These are phyloP conservation scores for Enteromius treurensis DNA, from an alignment of 2,797 vertebrate species.

Conservation along the genomic window DNA sequence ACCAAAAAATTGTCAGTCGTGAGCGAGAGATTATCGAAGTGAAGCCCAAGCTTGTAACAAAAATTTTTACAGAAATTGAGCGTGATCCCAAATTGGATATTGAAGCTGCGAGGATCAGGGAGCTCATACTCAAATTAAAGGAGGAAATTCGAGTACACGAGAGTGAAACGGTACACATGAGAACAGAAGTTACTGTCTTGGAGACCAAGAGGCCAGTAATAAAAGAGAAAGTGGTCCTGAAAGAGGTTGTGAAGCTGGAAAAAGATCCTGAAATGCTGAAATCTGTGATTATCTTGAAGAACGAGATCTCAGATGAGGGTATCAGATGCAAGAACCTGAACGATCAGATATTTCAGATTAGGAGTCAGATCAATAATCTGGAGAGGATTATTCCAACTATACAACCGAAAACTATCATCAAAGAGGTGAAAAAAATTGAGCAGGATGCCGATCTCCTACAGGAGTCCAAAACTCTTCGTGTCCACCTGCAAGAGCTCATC, in stretches of 20 bases:
- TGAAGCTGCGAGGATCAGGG: slow-evolving; percentile 80
- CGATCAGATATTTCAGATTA: slow-evolving; percentile 75
- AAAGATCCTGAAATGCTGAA: slow-evolving; percentile 91
- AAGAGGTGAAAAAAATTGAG: slow-evolving; percentile 88
- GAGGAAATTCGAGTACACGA: slow-evolving; percentile 72
- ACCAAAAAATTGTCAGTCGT: slow-evolving; percentile 76
- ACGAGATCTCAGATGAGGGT: slow-evolving; percentile 78
- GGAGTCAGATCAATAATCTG: slow-evolving; percentile 81
- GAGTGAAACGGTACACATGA: slow-evolving; percentile 75
- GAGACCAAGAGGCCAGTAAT: slow-evolving; percentile 83
- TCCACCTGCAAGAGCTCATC: slow-evolving; percentile 83
- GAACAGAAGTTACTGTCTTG: slow-evolving; percentile 81
- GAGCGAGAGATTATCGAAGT: slow-evolving; percentile 74
- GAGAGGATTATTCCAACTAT: slow-evolving; percentile 86
- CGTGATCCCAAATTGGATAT: slow-evolving; percentile 86
- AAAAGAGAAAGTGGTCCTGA: slow-evolving; percentile 86
- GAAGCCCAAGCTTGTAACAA: slow-evolving; percentile 87
- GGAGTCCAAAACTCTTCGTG: slow-evolving; percentile 80
- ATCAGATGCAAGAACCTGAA: slow-evolving; percentile 73
- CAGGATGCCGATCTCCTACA: slow-evolving; percentile 81
- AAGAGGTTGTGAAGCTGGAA: slow-evolving; percentile 89
- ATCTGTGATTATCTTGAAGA: slow-evolving; percentile 78
- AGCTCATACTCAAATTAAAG: slow-evolving; percentile 79
- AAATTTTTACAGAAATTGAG: slow-evolving; percentile 89
- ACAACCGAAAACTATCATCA: slow-evolving; percentile 89